Base-by-base conservation (phyloP, 2,888 invertebrate species). In the Scaptomyza caliginosa region DNA sequence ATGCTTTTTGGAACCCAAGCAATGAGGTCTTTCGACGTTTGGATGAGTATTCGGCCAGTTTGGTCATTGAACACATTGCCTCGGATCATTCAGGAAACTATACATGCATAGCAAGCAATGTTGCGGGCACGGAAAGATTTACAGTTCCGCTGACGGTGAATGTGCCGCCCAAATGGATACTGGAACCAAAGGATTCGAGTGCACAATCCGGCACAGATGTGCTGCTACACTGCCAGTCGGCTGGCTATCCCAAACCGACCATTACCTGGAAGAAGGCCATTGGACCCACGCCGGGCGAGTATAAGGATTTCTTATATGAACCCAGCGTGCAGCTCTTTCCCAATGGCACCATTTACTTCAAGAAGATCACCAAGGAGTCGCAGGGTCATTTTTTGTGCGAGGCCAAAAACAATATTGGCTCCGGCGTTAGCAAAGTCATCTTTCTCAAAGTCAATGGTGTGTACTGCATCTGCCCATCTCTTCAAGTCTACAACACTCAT, bases 321-420 rank as follows among this genome's bases (percentile, higher is more conserved):
- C 95, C 95, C 50, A 95, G 94, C 88, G 94, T 95, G 24, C 94
- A 95, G 69, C 93, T 95, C 62, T 94, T 95, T 83, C 94, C 95
- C 77, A 97, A 97, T 90, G 97, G 97, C 23, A 96, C 97, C 10
- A 93, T 97, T 72, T 94, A 95, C 70, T 97, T 97, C 90, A 94
- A 95, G 82, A 94, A 95, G 89, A 95, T 97, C 49, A 95, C 95
- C 79, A 97, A 97, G 91, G 95, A 96, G 87, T 96, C 96, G 89
- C 97, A 97, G 91, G 97, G 97, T 0, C 96, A 96, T 91, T 98
- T 97, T 91, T 93, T 98, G 51, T 98, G 98, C 91, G 97, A 97
- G 89, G 97, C 97, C n/a, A 95, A 96, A 86, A 98, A 98, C 90
- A 96, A 95, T 77, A 96, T 98, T 71, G 97, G 97, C 1, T 95